These are phyloP conservation scores for Protula sp. DNA, from an alignment of 2,888 invertebrate species.

Conservation along the genomic window DNA sequence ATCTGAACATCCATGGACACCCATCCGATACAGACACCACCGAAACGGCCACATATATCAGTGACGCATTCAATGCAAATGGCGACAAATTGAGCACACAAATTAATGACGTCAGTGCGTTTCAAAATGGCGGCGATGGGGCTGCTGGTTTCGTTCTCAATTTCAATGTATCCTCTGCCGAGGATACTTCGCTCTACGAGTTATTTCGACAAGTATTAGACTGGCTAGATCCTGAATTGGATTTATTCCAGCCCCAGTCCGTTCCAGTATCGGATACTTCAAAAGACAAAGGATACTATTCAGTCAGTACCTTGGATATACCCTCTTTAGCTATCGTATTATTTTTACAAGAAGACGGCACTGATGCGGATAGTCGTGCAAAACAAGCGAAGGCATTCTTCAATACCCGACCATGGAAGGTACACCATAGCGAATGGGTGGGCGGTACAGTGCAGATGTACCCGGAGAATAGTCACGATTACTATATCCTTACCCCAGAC, in stretches of 20 bases:
- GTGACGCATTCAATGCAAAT: neutral
- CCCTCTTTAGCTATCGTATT: neutral
- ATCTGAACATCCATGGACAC: neutral
- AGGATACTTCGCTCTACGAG: neutral
- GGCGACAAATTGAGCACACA: neutral
- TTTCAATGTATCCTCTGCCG: neutral
- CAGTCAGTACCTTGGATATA: neutral
- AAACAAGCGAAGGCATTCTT: neutral
- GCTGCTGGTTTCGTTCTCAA: neutral
- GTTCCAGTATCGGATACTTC: neutral
- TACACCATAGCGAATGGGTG: neutral
- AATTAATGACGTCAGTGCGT: neutral
- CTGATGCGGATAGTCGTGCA: neutral
- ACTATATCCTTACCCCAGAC: constrained; percentile 35
- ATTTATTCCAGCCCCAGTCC: neutral
- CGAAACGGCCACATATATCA: neutral
- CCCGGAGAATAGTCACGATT: constrained; percentile 38
- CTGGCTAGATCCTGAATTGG: neutral
- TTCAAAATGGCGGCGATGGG: too few species aligned
- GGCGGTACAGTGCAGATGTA: constrained; percentile 25
- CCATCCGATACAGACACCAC: neutral
- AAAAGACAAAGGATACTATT: neutral
- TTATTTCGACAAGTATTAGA: neutral
- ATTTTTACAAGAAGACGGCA: neutral
- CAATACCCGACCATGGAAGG: neutral